A percentile compares a stretch with the other conserved stretches of the same genome.
phyloP scores from a whole-genome alignment of 2,113 vertebrate species.

The Ochotona curzoniae region DNA sequence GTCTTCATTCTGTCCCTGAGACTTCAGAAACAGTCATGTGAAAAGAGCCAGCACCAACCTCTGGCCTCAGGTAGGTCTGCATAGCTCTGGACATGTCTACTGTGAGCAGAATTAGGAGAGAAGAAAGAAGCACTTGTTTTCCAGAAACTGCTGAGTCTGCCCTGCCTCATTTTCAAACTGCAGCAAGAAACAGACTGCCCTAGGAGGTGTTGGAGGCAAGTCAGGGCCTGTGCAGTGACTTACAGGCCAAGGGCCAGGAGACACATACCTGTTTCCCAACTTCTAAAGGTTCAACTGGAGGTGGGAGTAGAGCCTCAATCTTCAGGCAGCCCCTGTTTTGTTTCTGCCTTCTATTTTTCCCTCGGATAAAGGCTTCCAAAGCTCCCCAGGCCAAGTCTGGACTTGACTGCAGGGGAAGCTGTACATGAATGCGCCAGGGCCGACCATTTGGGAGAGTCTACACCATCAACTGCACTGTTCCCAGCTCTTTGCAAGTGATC shows the following conservation, averaged over 20 bases:
- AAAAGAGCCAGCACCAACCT: background rate
- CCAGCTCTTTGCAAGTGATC: background rate
- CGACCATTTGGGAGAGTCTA: background rate
- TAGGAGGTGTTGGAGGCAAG: background rate
- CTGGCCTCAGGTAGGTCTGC: background rate
- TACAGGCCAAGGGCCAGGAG: background rate
- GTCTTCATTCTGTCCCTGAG: background rate
- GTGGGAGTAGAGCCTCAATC: rapidly evolving
- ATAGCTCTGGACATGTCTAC: background rate
- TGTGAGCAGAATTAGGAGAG: background rate
- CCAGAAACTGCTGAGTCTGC: conserved; percentile 17
- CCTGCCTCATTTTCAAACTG: background rate
- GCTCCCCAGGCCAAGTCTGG: background rate
- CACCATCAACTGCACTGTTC: background rate
- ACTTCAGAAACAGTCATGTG: background rate
- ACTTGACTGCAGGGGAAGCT: conserved; percentile 22
- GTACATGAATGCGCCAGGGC: background rate
- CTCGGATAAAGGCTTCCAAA: background rate
- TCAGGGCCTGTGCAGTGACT: background rate
- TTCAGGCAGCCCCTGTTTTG: background rate
- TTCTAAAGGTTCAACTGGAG: background rate
- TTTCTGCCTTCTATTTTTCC: background rate
- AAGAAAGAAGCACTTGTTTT: background rate
- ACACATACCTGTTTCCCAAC: background rate
- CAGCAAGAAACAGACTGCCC: background rate